Conservation (phyloP, 1,140 invertebrate species). For the Goniozus legneri region DNA sequence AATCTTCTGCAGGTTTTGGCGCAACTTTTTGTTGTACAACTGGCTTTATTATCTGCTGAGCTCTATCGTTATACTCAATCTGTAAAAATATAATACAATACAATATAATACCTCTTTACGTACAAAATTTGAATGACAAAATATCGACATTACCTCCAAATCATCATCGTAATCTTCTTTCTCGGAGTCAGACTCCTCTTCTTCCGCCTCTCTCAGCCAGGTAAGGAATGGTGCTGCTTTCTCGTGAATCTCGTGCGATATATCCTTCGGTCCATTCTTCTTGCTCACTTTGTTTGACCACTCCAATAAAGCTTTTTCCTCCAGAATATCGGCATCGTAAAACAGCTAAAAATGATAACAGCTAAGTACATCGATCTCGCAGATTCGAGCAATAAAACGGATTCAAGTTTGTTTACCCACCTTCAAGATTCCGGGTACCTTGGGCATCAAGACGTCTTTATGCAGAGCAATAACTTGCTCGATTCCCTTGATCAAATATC, state of each 20-base stretch:
- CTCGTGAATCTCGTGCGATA: slow-evolving; percentile 88
- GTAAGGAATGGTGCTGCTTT: slow-evolving; percentile 91
- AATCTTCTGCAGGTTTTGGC: slow-evolving; percentile 55
- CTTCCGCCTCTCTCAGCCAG: slow-evolving; percentile 96
- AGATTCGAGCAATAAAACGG: slow-evolving; percentile 2
- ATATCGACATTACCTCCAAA: slow-evolving; percentile 53
- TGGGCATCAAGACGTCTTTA: slow-evolving; percentile 75
- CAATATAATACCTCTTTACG: too few species aligned
- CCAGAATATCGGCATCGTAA: slow-evolving; percentile 93
- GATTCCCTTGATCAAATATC: slow-evolving; percentile 91
- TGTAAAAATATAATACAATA: slow-evolving; percentile 44
- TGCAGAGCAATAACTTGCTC: slow-evolving; percentile 89
- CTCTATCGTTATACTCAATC: slow-evolving; percentile 87
- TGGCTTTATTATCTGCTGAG: slow-evolving; percentile 69
- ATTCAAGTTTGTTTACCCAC: slow-evolving; percentile 37
- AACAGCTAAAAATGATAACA: slow-evolving; percentile 62
- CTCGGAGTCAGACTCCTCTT: slow-evolving; percentile 76
- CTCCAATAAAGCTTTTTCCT: slow-evolving; percentile 90
- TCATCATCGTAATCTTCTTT: slow-evolving; percentile 70
- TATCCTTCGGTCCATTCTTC: slow-evolving; percentile 89
- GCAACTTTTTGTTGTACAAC: slow-evolving; percentile 63
- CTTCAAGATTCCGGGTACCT: slow-evolving; percentile 89
- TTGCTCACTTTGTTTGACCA: slow-evolving; percentile 92
- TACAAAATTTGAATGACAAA: slow-evolving; percentile 1
- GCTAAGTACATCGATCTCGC: slow-evolving; percentile 5